Conservation (phyloP, 1,140 invertebrate genomes). For the Hycleus cichorii region DNA sequence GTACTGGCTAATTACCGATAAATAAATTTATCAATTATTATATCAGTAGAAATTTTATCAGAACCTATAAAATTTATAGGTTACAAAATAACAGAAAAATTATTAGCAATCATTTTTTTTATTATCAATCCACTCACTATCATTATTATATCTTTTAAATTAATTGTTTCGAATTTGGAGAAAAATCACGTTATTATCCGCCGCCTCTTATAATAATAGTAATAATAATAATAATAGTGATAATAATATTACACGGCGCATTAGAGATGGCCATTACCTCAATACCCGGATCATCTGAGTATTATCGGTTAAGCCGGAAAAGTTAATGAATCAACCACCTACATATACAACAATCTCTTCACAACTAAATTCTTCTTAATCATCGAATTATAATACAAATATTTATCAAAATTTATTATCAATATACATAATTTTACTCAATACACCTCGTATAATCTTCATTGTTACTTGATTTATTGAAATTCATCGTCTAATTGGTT, state of each 20-base stretch:
- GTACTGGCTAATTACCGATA: slow-evolving; percentile 19
- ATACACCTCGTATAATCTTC: too few species aligned
- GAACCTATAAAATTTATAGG: slow-evolving; percentile 3
- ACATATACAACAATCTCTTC: background rate
- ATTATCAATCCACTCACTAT: too few species aligned
- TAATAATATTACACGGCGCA: slow-evolving; percentile 9
- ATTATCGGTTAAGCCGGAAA: slow-evolving; percentile 25
- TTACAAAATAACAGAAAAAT: background rate
- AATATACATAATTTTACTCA: too few species aligned
- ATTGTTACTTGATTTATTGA: too few species aligned
- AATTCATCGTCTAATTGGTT: too few species aligned
- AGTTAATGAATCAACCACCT: slow-evolving; percentile 31
- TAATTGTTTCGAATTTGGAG: too few species aligned
- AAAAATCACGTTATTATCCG: too few species aligned
- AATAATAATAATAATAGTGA: slow-evolving; percentile 1
- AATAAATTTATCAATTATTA: slow-evolving; percentile 22
- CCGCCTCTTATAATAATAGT: background rate
- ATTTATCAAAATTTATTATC: too few species aligned
- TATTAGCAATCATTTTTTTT: too few species aligned
- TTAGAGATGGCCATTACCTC: slow-evolving; percentile 29
- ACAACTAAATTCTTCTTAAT: too few species aligned
- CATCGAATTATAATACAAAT: too few species aligned
- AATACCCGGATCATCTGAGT: slow-evolving; percentile 29
- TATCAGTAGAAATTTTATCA: background rate
- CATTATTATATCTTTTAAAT: too few species aligned